These are phyloP conservation scores for Doryteuthis pealeii DNA, from an alignment of 1,140 invertebrate species.

Conservation along the genomic window DNA sequence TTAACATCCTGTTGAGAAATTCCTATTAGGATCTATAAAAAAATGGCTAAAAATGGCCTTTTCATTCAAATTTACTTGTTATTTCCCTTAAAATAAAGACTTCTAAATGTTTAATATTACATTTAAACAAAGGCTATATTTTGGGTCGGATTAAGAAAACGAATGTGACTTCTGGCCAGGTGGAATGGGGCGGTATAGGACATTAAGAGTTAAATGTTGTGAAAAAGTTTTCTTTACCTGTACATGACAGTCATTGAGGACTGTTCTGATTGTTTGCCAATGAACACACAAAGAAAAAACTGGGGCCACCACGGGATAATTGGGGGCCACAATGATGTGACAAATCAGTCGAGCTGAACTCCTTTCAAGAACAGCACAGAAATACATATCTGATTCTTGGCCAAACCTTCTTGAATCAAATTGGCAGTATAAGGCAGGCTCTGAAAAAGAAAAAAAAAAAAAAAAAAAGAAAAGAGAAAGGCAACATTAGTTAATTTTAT, in stretches of 20 bases:
- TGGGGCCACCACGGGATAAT: conserved; percentile 78
- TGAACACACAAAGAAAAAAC: conserved; percentile 70
- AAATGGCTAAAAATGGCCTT: too few relatives aligned
- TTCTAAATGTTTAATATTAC: too few relatives aligned
- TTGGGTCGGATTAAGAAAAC: too few relatives aligned
- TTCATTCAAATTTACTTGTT: too few relatives aligned
- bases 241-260: conserved; percentile 70
- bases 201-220: background rate
- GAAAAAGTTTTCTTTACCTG: conserved; percentile 62
- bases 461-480: background rate
- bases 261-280: conserved; percentile 72
- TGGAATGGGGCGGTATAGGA: too few relatives aligned
- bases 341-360: conserved; percentile 76
- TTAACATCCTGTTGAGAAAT: too few relatives aligned
- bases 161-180: too few relatives aligned
- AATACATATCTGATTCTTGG: conserved; percentile 53
- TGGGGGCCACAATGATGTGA: conserved; percentile 74
- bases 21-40: too few relatives aligned
- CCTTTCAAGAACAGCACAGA: conserved; percentile 65
- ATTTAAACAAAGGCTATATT: too few relatives aligned
- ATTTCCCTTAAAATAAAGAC: too few relatives aligned
- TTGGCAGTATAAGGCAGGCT: conserved; percentile 64
- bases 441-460: conserved; percentile 51
- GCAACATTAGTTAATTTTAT: too few relatives aligned
- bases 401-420: conserved; percentile 71